Evolutionary conservation across 2,888 invertebrate genomes (phyloP).

Genomic region (Acheta domesticus): DNA sequence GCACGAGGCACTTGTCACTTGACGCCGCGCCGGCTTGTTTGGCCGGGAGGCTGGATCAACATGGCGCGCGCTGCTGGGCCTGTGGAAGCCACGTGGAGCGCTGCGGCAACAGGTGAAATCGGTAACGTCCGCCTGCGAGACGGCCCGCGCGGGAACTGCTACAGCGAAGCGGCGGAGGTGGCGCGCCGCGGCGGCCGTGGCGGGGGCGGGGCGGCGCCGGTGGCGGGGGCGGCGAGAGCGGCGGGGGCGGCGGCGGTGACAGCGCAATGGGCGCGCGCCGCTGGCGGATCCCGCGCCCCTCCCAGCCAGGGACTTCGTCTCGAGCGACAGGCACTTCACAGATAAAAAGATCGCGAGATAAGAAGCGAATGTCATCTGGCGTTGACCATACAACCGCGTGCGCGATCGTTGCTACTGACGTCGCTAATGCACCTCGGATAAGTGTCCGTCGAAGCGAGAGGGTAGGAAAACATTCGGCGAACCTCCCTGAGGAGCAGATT

Average conservation of each 20-base stretch:
- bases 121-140: no score
- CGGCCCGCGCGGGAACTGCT: not conserved
- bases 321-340: not conserved
- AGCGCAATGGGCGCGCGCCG: not conserved
- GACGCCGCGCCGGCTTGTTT: no score
- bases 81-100: not conserved
- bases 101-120: not conserved
- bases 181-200: not conserved
- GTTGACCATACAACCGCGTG: not conserved
- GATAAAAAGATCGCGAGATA: constrained; percentile 9
- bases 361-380: not conserved
- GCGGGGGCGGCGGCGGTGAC: not conserved
- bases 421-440: not conserved
- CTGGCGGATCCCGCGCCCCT: not conserved
- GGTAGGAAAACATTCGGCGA: no score
- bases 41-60: not conserved
- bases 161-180: not conserved
- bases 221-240: not conserved
- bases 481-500: no score
- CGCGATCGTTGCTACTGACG: not conserved
- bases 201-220: not conserved
- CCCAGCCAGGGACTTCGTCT: not conserved
- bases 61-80: not conserved
- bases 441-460: no score
- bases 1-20: no score